phyloP scores from a whole-genome alignment of 2,888 invertebrate species.

The Sinodicranocentrus sp. region DNA sequence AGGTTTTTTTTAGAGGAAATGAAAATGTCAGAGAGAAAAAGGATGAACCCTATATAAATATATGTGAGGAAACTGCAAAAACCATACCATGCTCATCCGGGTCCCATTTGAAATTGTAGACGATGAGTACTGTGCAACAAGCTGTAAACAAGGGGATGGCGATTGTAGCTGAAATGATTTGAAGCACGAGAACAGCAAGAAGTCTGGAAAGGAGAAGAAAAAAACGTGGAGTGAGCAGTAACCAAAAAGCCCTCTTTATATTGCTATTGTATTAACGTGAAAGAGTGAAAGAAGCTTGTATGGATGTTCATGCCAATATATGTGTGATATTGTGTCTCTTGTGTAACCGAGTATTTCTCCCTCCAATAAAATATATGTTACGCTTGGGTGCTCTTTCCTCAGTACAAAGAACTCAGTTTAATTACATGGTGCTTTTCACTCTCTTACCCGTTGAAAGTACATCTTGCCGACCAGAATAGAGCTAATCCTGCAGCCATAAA shows the following conservation, averaged over 20 bases:
- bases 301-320: no score
- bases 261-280: background rate
- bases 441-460: constrained; percentile 75
- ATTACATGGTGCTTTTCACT: constrained; percentile 43
- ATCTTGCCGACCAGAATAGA: constrained; percentile 75
- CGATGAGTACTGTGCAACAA: constrained; percentile 73
- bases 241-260: background rate
- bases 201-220: constrained; percentile 63
- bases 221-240: background rate
- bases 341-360: background rate
- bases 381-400: constrained; percentile 50
- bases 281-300: no score
- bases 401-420: constrained; percentile 41
- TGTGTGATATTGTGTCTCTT: no score
- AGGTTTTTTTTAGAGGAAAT: constrained; percentile 28
- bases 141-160: constrained; percentile 75
- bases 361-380: constrained; percentile 57
- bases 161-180: constrained; percentile 75
- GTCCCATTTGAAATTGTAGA: constrained; percentile 74
- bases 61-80: constrained; percentile 11
- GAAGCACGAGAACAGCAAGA: constrained; percentile 73
- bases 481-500: constrained; percentile 75
- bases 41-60: background rate
- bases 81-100: constrained; percentile 62
- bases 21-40: constrained; percentile 30